Conservation (phyloP, 2,888 invertebrate species). For the Catotricha subobsoleta region DNA sequence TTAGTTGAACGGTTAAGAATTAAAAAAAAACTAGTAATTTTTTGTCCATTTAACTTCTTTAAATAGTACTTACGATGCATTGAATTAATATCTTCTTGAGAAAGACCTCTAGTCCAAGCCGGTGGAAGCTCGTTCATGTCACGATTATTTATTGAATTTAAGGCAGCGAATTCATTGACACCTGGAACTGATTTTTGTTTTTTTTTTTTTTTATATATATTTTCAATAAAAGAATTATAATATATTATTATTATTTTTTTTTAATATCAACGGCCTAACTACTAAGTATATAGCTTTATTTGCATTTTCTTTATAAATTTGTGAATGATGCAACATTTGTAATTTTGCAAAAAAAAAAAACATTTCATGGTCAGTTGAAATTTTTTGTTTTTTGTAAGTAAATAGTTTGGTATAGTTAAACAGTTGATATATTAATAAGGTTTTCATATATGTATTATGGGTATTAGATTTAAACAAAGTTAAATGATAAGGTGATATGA, state of each 20-base stretch:
- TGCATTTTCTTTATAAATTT: not conserved
- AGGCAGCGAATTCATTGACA: slow-evolving; percentile 63
- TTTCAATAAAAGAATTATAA: not conserved
- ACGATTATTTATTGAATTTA: slow-evolving; percentile 40
- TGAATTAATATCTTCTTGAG: slow-evolving; percentile 52
- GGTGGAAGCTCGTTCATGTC: slow-evolving; percentile 25
- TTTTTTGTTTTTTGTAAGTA: not conserved
- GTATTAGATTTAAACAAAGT: too few relatives aligned
- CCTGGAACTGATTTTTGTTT: slow-evolving; percentile 53
- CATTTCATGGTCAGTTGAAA: too few relatives aligned
- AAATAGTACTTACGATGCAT: slow-evolving; percentile 56
- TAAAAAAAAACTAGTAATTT: slow-evolving; percentile 6
- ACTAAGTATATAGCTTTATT: not conserved
- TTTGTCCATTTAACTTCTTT: too few relatives aligned
- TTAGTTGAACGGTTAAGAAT: not conserved
- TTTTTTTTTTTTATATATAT: not conserved
- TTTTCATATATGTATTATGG: too few relatives aligned
- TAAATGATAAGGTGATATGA: too few relatives aligned
- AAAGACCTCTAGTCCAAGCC: slow-evolving; percentile 50
- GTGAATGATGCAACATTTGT: not conserved
- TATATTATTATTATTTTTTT: not conserved
- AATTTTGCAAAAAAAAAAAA: not conserved
- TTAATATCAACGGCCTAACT: too few relatives aligned
- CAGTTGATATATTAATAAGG: not conserved
- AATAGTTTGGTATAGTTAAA: not conserved